Evolutionary conservation across 2,113 vertebrate species (phyloP).

Genomic region (Neolamprologus hecqui): DNA sequence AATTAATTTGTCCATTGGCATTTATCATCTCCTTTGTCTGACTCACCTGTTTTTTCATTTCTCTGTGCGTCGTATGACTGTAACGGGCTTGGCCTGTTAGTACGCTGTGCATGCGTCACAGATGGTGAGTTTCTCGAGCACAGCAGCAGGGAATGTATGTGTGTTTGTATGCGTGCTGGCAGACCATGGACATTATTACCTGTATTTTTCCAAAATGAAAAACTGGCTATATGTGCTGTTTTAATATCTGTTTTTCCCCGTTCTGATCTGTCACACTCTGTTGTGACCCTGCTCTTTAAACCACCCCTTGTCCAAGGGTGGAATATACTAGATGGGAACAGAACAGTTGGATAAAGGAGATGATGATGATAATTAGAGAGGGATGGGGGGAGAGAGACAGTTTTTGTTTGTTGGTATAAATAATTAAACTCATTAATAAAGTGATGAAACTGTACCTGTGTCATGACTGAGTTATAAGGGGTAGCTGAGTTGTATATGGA

Average conservation of each 20-base stretch:
- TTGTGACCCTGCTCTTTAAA: slow-evolving; percentile 51
- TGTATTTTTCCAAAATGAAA: slow-evolving; percentile 36
- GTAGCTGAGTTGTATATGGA: not conserved
- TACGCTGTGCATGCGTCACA: slow-evolving; percentile 16
- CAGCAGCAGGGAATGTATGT: slow-evolving; percentile 41
- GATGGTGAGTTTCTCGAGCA: slow-evolving; percentile 4
- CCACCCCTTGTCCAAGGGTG: slow-evolving; percentile 10
- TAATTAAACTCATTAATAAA: slow-evolving; percentile 81
- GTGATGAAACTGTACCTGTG: slow-evolving; percentile 64
- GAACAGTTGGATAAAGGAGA: slow-evolving; percentile 53
- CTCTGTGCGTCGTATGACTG: not conserved
- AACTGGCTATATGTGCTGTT: slow-evolving; percentile 44
- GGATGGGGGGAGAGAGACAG: slow-evolving; percentile 66
- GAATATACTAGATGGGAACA: slow-evolving; percentile 24
- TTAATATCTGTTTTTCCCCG: slow-evolving; percentile 14
- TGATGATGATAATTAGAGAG: slow-evolving; percentile 51
- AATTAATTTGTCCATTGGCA: slow-evolving; percentile 16
- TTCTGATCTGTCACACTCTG: slow-evolving; percentile 19
- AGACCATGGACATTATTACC: slow-evolving; percentile 19
- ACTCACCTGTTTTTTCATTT: slow-evolving; percentile 5
- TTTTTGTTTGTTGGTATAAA: slow-evolving; percentile 79
- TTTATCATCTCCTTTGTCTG: slow-evolving; percentile 52
- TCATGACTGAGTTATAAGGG: slow-evolving; percentile 5
- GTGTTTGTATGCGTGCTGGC: not conserved
- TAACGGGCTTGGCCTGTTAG: slow-evolving; percentile 1